Evolutionary conservation across 2,888 invertebrate genomes (phyloP).

Genomic region (Augiades crinisus): DNA sequence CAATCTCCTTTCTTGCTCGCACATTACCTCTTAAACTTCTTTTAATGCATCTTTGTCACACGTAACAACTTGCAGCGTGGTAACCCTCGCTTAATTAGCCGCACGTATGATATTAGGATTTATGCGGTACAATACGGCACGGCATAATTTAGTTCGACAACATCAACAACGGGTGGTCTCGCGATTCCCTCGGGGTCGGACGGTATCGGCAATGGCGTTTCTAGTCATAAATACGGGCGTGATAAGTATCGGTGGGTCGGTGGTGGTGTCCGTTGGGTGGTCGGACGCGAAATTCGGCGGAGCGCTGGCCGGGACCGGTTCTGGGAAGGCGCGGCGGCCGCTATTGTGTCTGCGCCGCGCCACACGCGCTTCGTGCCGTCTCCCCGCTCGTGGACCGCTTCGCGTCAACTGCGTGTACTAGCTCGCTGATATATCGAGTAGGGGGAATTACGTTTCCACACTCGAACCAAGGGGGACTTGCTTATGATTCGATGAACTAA

Average conservation of each 20-base stretch:
- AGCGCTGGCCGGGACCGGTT: conserved; percentile 73
- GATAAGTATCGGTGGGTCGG: conserved; percentile 67
- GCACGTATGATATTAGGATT: background rate
- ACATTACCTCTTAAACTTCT: conserved; percentile 25
- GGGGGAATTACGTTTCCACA: background rate
- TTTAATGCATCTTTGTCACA: background rate
- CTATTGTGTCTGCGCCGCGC: conserved; percentile 73
- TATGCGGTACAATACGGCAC: conserved; percentile 1
- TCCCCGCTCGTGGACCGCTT: conserved; percentile 9
- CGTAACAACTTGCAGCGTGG: background rate
- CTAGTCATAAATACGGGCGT: conserved; percentile 74
- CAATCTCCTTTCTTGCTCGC: conserved; percentile 45
- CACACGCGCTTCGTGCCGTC: conserved; percentile 67
- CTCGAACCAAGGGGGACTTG: no score
- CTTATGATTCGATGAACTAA: no score
- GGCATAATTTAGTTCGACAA: conserved; percentile 42
- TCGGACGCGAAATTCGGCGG: conserved; percentile 72
- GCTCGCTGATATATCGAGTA: background rate
- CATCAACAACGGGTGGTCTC: conserved; percentile 58
- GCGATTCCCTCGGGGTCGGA: conserved; percentile 49
- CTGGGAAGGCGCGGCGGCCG: conserved; percentile 66
- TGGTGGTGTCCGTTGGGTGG: conserved; percentile 71
- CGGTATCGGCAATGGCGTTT: conserved; percentile 57
- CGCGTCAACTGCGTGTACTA: background rate
- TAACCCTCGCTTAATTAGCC: conserved; percentile 12